Evolutionary conservation across 2,113 vertebrate species (phyloP), one percentile per base, ranked within the genome.

Genomic region (Carollia perspicillata): DNA sequence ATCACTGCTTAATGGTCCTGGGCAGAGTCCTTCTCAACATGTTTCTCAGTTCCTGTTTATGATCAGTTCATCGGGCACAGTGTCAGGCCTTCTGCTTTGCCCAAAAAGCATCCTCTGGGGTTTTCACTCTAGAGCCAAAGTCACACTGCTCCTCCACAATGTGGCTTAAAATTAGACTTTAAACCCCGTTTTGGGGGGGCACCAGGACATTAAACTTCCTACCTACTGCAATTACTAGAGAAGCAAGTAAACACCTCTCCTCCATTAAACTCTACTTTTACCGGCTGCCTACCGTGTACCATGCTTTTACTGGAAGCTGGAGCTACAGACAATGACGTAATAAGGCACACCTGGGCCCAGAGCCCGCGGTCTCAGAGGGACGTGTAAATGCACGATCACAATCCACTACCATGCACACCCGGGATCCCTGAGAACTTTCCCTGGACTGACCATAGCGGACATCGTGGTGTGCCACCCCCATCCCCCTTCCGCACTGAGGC

Each of bases 91-190:
- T 79, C 40, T 66, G 11, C 47, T 96, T 75, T 69, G 49, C 58
- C 89, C 71, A 51, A 81, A 78, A 83, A 71, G 3, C 28, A 22
- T 49, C 40, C 63, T 74, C 26, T 0, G 20, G 37, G n/a, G 53
- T 42, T 88, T 84, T 44, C 8, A 77, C n/a, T 93, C 74, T 66
- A 69, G 1, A 85, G n/a, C 13, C 55, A 37, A 65, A 44, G 13
- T 66, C 35, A 68, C 49, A 86, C 2, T 33, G 17, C 60, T 71
- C 84, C 79, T 75, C 90, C 90, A 96, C 30, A 78, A 60, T n/a
- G 55, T 63, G 63, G 77, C 3, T 26, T 3, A 90, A 75, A 86
- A 23, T 26, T 42, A 47, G 63, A 92, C 12, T 68, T 55, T 47
- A 23, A 84, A 81, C 9, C 44, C 30, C 3, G 0, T 66, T 92